Percentiles rank a stretch among this genome's conserved stretches.
These are phyloP conservation scores for Zaprionus lineosus DNA, from an alignment of 2,888 invertebrate genomes.

Conservation along the genomic window DNA sequence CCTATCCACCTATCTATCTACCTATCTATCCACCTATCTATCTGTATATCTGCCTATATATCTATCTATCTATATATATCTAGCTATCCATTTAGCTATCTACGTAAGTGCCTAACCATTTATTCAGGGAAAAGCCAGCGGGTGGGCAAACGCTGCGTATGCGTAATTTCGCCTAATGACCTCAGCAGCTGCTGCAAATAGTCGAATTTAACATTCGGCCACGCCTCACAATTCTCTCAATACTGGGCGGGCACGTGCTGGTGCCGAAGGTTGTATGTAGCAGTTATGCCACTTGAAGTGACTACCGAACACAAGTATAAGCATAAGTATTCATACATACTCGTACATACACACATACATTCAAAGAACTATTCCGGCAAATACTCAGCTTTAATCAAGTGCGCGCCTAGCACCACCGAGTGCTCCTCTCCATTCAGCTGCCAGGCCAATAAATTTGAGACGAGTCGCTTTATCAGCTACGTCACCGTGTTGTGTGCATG, in stretches of 20 bases:
- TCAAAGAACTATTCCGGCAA: conserved; percentile 27
- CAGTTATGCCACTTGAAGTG: neutral
- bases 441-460: conserved; percentile 54
- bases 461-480: conserved; percentile 56
- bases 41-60: neutral
- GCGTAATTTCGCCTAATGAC: conserved; percentile 65
- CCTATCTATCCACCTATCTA: too few relatives aligned
- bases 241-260: conserved; percentile 27
- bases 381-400: conserved; percentile 66
- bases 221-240: conserved; percentile 17
- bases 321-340: neutral
- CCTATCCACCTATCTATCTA: too few relatives aligned
- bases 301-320: conserved; percentile 24
- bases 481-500: conserved; percentile 69
- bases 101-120: neutral
- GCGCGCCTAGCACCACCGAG: conserved; percentile 60
- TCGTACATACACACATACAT: conserved; percentile 4
- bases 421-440: conserved; percentile 33
- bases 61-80: neutral
- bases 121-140: conserved; percentile 21
- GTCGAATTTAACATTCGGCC: conserved; percentile 41
- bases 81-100: neutral
- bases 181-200: conserved; percentile 55
- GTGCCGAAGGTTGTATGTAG: conserved; percentile 30
- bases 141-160: conserved; percentile 58